Conservation (phyloP, 2,113 vertebrate genomes). For the Thinocorus orbignyianus region DNA sequence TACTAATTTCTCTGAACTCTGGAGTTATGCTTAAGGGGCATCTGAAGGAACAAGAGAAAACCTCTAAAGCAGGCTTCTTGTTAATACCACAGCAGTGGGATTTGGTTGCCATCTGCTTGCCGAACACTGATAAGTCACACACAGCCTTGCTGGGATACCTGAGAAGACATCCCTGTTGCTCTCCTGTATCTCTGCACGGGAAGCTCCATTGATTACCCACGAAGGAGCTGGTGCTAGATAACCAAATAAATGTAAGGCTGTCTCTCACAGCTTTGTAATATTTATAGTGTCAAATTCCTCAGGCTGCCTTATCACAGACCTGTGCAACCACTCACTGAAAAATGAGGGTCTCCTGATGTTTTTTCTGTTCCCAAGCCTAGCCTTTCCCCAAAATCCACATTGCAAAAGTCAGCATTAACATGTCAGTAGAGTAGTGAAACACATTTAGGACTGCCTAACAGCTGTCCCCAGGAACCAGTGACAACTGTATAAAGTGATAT, state of each 20-base stretch:
- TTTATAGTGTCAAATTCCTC: background rate
- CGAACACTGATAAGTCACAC: background rate
- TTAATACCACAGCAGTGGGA: background rate
- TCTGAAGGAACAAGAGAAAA: background rate
- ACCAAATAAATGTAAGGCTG: background rate
- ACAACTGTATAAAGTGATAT: fast-evolving
- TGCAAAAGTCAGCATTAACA: background rate
- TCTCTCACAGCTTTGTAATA: background rate
- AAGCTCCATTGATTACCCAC: background rate
- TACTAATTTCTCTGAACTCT: background rate
- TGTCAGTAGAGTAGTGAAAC: background rate
- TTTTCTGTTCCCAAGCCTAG: background rate
- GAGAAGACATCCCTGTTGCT: background rate
- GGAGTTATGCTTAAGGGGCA: background rate
- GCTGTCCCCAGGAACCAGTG: background rate
- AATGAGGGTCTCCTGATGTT: background rate
- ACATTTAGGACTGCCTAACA: background rate
- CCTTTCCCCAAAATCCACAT: background rate
- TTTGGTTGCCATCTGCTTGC: background rate
- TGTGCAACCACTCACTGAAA: background rate
- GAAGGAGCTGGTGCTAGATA: background rate
- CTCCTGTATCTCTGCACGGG: background rate
- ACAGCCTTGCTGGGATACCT: background rate
- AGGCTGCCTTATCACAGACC: background rate
- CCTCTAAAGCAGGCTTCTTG: background rate